Conservation (phyloP, 2,797 vertebrate species). For the Chromobotia macracanthus region DNA sequence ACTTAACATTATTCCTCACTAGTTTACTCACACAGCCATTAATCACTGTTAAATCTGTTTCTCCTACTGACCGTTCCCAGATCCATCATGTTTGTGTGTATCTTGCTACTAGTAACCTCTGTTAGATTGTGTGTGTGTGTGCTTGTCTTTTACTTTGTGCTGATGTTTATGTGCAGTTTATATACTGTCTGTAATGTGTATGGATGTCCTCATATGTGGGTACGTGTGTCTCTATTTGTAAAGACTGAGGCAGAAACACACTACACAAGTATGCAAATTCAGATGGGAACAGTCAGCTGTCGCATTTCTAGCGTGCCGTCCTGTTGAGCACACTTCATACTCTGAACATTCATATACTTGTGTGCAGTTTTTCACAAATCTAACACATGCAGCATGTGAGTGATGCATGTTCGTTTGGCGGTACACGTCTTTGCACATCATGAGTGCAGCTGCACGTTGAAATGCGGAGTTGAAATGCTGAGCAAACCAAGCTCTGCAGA, state of each 20-base stretch:
- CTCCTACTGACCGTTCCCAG: slow-evolving; percentile 5
- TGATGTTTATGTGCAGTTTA: not conserved
- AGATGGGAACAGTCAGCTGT: not conserved
- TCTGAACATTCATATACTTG: not conserved
- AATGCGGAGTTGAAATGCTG: no score
- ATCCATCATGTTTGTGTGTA: slow-evolving; percentile 30
- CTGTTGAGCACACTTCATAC: not conserved
- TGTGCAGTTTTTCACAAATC: not conserved
- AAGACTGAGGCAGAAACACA: not conserved
- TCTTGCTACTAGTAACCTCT: not conserved
- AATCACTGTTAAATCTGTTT: not conserved
- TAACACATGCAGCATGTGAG: no score
- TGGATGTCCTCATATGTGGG: not conserved
- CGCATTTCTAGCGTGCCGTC: not conserved
- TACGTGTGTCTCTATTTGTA: not conserved
- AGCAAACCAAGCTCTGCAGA: not conserved
- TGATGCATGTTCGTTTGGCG: no score
- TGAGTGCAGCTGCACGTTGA: no score
- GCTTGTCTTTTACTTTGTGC: not conserved
- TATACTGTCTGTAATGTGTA: not conserved
- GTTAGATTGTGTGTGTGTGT: slow-evolving; percentile 14
- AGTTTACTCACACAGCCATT: slow-evolving; percentile 31
- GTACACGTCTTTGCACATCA: no score
- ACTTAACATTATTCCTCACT: slow-evolving; percentile 37
- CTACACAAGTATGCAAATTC: not conserved